These are phyloP conservation scores for Eumeta japonica DNA, from an alignment of 1,140 invertebrate genomes.

Conservation along the genomic window DNA sequence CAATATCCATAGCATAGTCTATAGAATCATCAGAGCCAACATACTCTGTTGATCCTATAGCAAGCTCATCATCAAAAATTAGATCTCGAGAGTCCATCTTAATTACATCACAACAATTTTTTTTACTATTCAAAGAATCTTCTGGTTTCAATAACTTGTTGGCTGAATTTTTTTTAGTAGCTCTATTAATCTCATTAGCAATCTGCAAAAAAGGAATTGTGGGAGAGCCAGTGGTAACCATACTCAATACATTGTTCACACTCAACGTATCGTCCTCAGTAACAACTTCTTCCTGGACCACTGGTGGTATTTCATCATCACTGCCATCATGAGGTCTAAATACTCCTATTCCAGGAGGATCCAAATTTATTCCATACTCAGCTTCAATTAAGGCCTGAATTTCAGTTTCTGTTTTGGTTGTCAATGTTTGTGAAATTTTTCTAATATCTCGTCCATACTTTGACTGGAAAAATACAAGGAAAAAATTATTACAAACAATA, in stretches of 20 bases:
- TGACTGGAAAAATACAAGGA: slow-evolving; percentile 41
- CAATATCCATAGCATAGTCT: slow-evolving; percentile 16
- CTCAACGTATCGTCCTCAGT: slow-evolving; percentile 48
- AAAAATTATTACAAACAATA: slow-evolving; percentile 4
- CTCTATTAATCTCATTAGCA: too few relatives aligned
- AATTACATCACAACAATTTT: slow-evolving; percentile 10
- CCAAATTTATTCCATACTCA: slow-evolving; percentile 44
- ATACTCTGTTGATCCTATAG: slow-evolving; percentile 31
- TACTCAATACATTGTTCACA: slow-evolving; percentile 56
- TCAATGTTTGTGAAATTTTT: slow-evolving; percentile 64
- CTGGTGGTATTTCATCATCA: slow-evolving; percentile 25
- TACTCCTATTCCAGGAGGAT: slow-evolving; percentile 21
- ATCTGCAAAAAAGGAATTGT: too few relatives aligned
- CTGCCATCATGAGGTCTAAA: slow-evolving; percentile 17
- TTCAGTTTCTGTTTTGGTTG: slow-evolving; percentile 63
- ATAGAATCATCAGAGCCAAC: slow-evolving; percentile 25
- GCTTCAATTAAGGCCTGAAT: slow-evolving; percentile 55
- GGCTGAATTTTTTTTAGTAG: not conserved
- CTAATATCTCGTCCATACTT: slow-evolving; percentile 65
- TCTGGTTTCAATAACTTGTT: slow-evolving; percentile 21
- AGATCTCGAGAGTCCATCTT: slow-evolving; percentile 22
- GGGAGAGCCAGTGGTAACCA: slow-evolving; percentile 55
- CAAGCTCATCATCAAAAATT: slow-evolving; percentile 36
- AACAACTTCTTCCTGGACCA: slow-evolving; percentile 41
- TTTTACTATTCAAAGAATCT: slow-evolving; percentile 2